Percentiles rank a stretch among this genome's conserved stretches.
Evolutionary conservation across 2,113 vertebrate species (phyloP).

Genomic region (Oryzias javanicus): DNA sequence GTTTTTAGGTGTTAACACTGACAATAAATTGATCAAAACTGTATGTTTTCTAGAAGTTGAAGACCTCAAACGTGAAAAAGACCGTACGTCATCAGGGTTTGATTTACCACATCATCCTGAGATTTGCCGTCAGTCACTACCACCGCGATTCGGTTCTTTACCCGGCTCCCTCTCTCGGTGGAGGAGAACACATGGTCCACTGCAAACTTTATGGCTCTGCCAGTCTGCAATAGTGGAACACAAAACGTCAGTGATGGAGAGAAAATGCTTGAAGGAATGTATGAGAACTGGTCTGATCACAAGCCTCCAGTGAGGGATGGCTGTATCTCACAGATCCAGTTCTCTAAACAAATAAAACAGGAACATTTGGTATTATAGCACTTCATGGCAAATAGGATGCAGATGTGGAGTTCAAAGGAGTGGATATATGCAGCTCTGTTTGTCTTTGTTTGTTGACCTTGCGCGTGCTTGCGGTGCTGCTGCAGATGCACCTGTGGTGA

Average conservation of each 20-base stretch:
- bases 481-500: too few species aligned
- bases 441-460: too few species aligned
- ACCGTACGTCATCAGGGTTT: too few species aligned
- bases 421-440: too few species aligned
- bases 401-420: too few species aligned
- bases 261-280: background rate
- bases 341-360: too few species aligned
- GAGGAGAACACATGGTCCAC: constrained; percentile 78
- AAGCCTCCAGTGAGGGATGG: background rate
- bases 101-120: constrained; percentile 79
- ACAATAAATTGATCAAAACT: background rate
- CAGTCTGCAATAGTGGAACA: constrained; percentile 63
- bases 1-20: background rate
- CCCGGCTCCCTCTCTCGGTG: constrained; percentile 58
- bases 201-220: constrained; percentile 79
- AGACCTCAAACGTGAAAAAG: too few species aligned
- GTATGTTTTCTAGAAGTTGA: too few species aligned
- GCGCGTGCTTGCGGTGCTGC: too few species aligned
- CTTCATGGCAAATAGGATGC: too few species aligned
- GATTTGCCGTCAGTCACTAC: constrained; percentile 83
- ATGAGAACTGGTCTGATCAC: background rate
- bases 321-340: background rate
- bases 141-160: constrained; percentile 79
- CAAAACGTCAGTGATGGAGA: background rate
- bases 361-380: too few species aligned